Evolutionary conservation across 2,888 invertebrate genomes (phyloP), one percentile per base, ranked within the genome.

Genomic region (Nomada ferruginata): DNA sequence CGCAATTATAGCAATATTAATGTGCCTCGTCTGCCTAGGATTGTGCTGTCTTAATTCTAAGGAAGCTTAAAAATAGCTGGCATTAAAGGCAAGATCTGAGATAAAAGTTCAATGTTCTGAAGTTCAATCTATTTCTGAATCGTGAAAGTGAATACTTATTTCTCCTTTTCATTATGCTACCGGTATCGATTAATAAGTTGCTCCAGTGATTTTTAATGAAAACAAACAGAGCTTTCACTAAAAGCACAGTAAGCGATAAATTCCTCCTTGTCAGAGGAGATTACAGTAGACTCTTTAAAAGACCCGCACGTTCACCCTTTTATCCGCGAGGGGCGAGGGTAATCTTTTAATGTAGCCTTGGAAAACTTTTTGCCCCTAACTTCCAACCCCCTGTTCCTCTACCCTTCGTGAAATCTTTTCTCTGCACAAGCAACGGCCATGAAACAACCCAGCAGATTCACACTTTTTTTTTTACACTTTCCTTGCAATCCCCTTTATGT

Each of bases 1-100:
- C 53, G 20, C 82, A 85, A 85, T 86, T 85, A 83, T 77, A 68
- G 61, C 69, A 82, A 80, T 88, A 89, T 88, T 87, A 88, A 89
- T 88, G 86, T 88, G 88, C 89, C 77, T 82, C 57, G 60, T 55
- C 74, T 18, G 70, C 44, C 53, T 15, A 15, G 44, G 36, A 36
- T 7, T 7, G 36, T 36, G 7, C 36, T 23, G 20, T 59, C 57
- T 64, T 69, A 72, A 76, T 69, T 42, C 26, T 20, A 3, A 13
- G 10, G 9, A 36, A 36, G 36, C 36, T 36, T 36, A 36, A 36
- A 36, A 36, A 7, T 36, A 36, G 29, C 29, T 29, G 29, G 7
- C 29, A 0, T 7, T 29, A 29, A 29, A 7, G 7, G 29, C 7
- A 7, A 29, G 36, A 36, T 36, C 5, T 36, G 36, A 36, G 36